phyloP scores from a whole-genome alignment of 2,113 vertebrate species.

The Carollia perspicillata region DNA sequence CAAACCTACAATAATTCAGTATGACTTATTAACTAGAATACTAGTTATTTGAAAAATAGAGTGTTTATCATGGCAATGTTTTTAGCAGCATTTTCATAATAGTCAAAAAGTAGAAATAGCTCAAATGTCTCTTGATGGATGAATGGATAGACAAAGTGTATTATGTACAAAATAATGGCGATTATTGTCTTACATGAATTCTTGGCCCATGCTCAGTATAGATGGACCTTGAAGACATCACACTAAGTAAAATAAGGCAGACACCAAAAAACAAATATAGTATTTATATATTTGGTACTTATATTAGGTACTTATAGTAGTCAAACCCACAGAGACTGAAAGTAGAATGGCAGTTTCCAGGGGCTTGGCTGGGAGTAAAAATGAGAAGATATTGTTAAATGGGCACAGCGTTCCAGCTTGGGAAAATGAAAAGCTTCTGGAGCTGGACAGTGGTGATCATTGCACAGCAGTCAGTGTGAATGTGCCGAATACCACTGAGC shows the following conservation, averaged over 20 bases:
- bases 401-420: background rate
- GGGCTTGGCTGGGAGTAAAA: background rate
- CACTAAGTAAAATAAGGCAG: background rate
- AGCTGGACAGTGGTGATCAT: background rate
- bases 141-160: background rate
- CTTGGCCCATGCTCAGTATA: background rate
- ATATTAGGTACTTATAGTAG: background rate
- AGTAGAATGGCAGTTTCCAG: background rate
- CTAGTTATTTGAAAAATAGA: background rate
- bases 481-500: background rate
- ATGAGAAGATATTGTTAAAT: background rate
- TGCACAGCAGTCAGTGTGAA: background rate
- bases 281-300: background rate
- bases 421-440: background rate
- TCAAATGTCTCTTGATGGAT: background rate
- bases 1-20: slow-evolving; percentile 56
- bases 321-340: background rate
- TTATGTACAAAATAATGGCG: background rate
- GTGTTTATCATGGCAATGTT: background rate
- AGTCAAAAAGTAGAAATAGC: background rate
- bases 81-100: background rate
- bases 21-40: background rate
- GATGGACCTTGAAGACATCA: background rate
- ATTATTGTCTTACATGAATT: background rate
- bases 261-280: background rate